Evolutionary conservation across 2,888 invertebrate species (phyloP), one percentile per base, ranked within the genome.

Genomic region (Pyrocoelia pectoralis): DNA sequence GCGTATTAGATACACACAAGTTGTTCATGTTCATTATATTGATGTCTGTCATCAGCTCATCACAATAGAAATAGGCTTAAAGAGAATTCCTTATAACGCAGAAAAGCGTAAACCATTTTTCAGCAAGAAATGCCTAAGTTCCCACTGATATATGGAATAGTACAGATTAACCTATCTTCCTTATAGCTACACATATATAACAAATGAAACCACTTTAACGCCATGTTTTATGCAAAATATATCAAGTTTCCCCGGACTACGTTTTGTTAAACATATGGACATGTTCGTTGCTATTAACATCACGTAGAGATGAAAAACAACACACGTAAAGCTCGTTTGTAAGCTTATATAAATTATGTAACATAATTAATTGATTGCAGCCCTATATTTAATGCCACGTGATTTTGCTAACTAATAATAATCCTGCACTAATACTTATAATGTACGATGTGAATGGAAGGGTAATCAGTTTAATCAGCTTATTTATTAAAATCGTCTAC

Each of bases 401-500:
- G 54, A 55, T 51, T 61, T 51, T 51, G 43, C 56, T 55, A 29
- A 56, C 43, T 50, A 10, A 28, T 51, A 56, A 61, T 61, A 46
- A 46, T 61, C 55, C 50, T 33, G n/a, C n/a, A 10, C 15, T 46
- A n/a, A 18, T 46, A 41, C 55, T 61, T 61, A 61, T 56, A 61
- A 51, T 56, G 24, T 33, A 56, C 61, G 49, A 24, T 56, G 14
- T 56, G 56, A 50, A 54, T 29, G 40, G 13, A 41, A 28, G 50
- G 50, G 55, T 40, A 43, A 17, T 61, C 50, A 13, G 33, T 53
- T 61, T 61, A 56, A 57, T 48, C 53, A 62, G 62, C 52, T 62
- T 62, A 62, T 62, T 62, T 62, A 62, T 62, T 57, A 62, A 62
- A 62, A 62, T 53, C 50, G 38, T 56, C 51, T 43, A 17, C 19